Evolutionary conservation across 2,888 invertebrate genomes (phyloP), one percentile per base, ranked within the genome.

Genomic region (Campoplex nolae): DNA sequence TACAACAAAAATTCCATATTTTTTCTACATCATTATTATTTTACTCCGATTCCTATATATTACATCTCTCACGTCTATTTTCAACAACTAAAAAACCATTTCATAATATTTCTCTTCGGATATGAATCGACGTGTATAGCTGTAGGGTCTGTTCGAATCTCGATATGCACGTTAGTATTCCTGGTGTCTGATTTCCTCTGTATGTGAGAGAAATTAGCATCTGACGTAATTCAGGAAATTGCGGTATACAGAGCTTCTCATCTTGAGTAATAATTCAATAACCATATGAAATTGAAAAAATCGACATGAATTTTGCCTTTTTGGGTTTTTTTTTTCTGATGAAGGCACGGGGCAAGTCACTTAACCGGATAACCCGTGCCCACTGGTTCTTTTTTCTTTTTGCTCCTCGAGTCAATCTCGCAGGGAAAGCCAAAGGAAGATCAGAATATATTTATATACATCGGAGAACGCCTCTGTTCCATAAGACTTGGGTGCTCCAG

Each of bases 191-290:
- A 67, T 67, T 13, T 42, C 8, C 67, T 8, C 51, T 70, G 45
- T 35, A 42, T 62, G 23, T 70, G 38, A 76, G 68, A n/a, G 58
- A 76, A 62, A 83, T 83, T 76, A 76, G 56, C 76, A 76, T 83
- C 75, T 71, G 38, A 42, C 38, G 42, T 54, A 77, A 65, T 77
- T 54, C 11, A 35, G 23, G 38, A 54, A 51, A 78, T 68, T 68
- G 77, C 13, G 48, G 51, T 38, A 38, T 68, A 68, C 13, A 58
- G 28, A 62, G 62, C 48, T 23, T 28, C 13, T 65, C 8, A 18
- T 35, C n/a, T 2, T 67, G n/a, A 18, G 51, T 7, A 51, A 65
- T 35, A 70, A 51, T 48, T n/a, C 11, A 18, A 45, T 48, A 65
- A 45, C 42, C 45, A 58, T 58, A 28, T 13, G 13, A 13, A 2